Percentiles rank a stretch among this genome's conserved stretches.
Conservation (phyloP, 1,140 invertebrate genomes). For the Hycleus cichorii region DNA sequence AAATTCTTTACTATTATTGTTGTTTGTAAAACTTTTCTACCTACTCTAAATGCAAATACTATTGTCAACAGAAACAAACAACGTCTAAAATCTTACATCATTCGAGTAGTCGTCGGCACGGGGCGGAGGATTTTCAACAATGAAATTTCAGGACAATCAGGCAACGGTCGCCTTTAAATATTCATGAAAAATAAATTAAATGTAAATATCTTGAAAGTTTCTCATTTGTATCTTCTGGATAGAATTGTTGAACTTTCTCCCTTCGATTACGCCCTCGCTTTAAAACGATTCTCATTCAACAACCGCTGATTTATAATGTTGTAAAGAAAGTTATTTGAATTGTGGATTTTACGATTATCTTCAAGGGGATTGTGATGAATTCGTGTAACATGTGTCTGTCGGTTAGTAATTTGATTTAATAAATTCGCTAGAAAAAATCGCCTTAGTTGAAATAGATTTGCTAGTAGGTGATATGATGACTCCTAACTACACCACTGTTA, state of each 20-base stretch:
- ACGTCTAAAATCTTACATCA: constrained; percentile 16
- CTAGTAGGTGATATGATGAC: background rate
- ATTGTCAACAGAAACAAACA: constrained; percentile 14
- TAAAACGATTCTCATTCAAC: constrained; percentile 27
- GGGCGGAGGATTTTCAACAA: background rate
- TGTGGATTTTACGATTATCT: constrained; percentile 24
- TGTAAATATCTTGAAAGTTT: constrained; percentile 12
- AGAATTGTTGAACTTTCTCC: constrained; percentile 14
- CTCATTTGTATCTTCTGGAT: background rate
- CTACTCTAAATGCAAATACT: constrained; percentile 23
- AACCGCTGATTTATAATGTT: constrained; percentile 25
- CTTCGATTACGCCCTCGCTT: constrained; percentile 20
- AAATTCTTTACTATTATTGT: background rate
- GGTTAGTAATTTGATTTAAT: no score
- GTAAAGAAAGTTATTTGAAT: constrained; percentile 30
- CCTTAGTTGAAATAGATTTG: background rate
- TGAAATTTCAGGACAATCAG: constrained; percentile 11
- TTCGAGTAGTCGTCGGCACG: background rate
- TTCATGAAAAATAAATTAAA: constrained; percentile 17
- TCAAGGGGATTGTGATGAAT: constrained; percentile 7
- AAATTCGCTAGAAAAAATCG: background rate
- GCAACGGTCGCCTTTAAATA: constrained; percentile 10
- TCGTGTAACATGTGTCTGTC: constrained; percentile 24
- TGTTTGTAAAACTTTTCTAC: constrained; percentile 19
- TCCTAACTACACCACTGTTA: background rate